Conservation (phyloP, 2,797 vertebrate genomes). For the Euthynnus affinis region DNA sequence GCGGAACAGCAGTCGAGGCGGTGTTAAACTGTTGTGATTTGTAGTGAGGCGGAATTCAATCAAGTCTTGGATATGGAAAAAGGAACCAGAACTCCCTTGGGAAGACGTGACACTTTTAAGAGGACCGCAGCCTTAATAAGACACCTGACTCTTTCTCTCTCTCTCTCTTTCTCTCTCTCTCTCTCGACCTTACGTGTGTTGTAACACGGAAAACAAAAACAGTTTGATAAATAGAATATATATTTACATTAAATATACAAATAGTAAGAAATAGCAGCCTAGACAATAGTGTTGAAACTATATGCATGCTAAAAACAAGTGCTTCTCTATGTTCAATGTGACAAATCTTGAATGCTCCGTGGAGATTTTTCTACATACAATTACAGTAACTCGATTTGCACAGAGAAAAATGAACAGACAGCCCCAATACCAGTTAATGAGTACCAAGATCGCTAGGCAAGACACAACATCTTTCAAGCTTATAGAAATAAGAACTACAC, state of each 20-base stretch:
- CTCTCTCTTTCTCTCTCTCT: too few relatives aligned
- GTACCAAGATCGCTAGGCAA: conserved; percentile 81
- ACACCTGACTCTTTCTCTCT: conserved; percentile 68
- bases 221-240: conserved; percentile 87
- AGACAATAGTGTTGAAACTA: conserved; percentile 89
- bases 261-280: conserved; percentile 91
- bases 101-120: conserved; percentile 73
- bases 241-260: conserved; percentile 91
- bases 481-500: conserved; percentile 72
- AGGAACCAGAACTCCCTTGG: conserved; percentile 46
- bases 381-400: conserved; percentile 86
- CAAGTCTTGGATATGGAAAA: conserved; percentile 50
- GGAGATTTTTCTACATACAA: conserved; percentile 76
- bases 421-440: conserved; percentile 79
- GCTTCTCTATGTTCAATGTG: conserved; percentile 85
- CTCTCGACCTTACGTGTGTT: conserved; percentile 63
- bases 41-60: conserved; percentile 54
- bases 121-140: conserved; percentile 67
- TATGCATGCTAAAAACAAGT: conserved; percentile 88
- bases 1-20: conserved; percentile 63
- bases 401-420: conserved; percentile 75
- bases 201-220: conserved; percentile 72
- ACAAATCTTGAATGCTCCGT: conserved; percentile 77
- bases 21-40: conserved; percentile 56
- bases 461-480: conserved; percentile 71